A percentile compares a stretch with the other conserved stretches of the same genome.
These are phyloP conservation scores for Hesperophylax magnus DNA, from an alignment of 1,140 invertebrate genomes.

Conservation along the genomic window DNA sequence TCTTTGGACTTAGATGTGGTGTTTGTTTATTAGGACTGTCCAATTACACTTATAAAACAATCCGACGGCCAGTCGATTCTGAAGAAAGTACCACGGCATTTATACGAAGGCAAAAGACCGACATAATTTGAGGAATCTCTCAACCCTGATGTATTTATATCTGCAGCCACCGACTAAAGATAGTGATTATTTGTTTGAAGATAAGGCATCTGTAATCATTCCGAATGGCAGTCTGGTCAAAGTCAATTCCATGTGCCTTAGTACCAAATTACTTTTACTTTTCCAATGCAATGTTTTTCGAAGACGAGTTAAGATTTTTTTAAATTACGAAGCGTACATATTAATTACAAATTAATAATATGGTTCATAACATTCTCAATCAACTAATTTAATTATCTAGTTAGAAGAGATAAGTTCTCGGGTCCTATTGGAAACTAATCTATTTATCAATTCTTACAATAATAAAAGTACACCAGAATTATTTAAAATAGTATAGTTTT, in stretches of 20 bases:
- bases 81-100: background rate
- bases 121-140: conserved; percentile 18
- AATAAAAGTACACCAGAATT: no score
- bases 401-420: no score
- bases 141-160: conserved; percentile 16
- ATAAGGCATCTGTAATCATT: conserved; percentile 53
- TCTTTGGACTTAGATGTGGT: conserved; percentile 9
- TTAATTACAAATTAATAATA: no score
- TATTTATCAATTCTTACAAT: no score
- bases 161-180: conserved; percentile 38
- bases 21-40: conserved; percentile 35
- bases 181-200: conserved; percentile 51
- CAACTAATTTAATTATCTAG: no score
- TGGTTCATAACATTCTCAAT: no score
- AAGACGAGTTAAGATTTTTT: no score
- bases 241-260: background rate
- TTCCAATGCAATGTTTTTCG: no score
- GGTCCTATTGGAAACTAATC: no score
- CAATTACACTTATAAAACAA: conserved; percentile 47
- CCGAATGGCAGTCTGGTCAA: background rate
- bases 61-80: conserved; percentile 31
- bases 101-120: conserved; percentile 26
- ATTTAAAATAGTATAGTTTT: no score
- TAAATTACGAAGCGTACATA: no score
- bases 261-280: no score